These are phyloP conservation scores for Hyles euphorbiae DNA, from an alignment of 1,140 invertebrate genomes.

Conservation along the genomic window DNA sequence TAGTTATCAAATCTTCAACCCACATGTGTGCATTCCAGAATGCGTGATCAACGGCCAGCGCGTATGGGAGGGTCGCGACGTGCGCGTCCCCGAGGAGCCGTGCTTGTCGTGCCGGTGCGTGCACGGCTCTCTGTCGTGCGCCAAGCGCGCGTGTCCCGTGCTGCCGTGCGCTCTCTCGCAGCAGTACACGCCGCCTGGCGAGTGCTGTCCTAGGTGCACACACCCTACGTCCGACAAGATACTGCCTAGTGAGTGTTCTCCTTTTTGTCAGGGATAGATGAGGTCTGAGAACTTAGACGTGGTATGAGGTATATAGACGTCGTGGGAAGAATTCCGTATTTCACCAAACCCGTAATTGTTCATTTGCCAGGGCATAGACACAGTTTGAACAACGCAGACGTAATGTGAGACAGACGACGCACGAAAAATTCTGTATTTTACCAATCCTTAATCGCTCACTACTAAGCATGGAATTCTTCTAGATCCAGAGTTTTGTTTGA, in stretches of 20 bases:
- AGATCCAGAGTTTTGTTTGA: too few relatives aligned
- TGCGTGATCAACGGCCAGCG: constrained; percentile 84
- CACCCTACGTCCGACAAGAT: constrained; percentile 77
- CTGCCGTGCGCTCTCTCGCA: constrained; percentile 83
- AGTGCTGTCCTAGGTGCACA: constrained; percentile 90
- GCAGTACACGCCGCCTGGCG: constrained; percentile 80
- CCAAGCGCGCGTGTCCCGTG: constrained; percentile 89
- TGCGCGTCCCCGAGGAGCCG: constrained; percentile 87
- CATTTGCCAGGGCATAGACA: too few relatives aligned
- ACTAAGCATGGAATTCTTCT: too few relatives aligned
- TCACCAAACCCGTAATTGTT: too few relatives aligned
- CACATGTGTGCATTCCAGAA: constrained; percentile 71
- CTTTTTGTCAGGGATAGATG: not conserved
- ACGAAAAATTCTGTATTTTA: too few relatives aligned
- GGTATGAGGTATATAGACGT: too few relatives aligned
- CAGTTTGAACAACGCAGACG: too few relatives aligned
- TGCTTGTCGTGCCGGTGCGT: constrained; percentile 91
- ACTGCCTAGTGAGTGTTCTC: constrained; percentile 63
- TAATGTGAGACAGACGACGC: too few relatives aligned
- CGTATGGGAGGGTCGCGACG: constrained; percentile 84
- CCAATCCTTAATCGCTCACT: too few relatives aligned
- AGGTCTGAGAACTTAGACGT: too few relatives aligned
- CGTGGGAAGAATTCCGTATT: too few relatives aligned
- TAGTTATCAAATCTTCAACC: not conserved
- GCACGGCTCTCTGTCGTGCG: constrained; percentile 84